These are phyloP conservation scores for Ara ararauna DNA, from an alignment of 2,797 vertebrate species.

Conservation along the genomic window DNA sequence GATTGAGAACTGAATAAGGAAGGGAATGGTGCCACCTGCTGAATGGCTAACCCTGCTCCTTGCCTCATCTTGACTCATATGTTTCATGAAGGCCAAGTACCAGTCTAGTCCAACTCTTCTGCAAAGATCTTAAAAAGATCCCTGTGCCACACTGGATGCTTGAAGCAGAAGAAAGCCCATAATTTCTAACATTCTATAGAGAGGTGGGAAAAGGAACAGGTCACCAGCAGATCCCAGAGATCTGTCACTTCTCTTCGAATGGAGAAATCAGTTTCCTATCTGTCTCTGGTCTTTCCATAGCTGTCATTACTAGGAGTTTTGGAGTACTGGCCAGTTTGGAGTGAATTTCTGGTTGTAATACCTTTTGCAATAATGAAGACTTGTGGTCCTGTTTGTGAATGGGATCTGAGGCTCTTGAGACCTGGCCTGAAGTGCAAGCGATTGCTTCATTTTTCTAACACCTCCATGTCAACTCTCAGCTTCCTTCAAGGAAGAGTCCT, in stretches of 20 bases:
- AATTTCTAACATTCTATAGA: background rate
- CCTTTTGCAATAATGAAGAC: background rate
- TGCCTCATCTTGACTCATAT: background rate
- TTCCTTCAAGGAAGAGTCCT: background rate
- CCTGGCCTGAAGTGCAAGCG: background rate
- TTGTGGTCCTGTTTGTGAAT: background rate
- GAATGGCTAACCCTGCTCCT: background rate
- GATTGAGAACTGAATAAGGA: background rate
- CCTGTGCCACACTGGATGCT: background rate
- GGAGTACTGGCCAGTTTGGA: background rate
- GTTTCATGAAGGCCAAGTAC: background rate
- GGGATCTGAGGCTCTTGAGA: background rate
- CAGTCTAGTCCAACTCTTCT: background rate
- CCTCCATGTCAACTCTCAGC: background rate
- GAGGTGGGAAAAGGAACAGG: background rate
- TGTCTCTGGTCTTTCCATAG: background rate
- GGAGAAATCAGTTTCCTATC: background rate
- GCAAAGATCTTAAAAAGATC: background rate
- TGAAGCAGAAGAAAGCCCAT: background rate
- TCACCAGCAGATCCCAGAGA: background rate
- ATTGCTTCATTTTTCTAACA: background rate
- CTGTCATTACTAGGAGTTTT: background rate
- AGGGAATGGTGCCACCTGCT: background rate
- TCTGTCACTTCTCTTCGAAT: background rate
- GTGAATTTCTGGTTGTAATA: background rate